These are phyloP conservation scores for Choristoneura rosaceana DNA, from an alignment of 2,888 invertebrate species.

Conservation along the genomic window DNA sequence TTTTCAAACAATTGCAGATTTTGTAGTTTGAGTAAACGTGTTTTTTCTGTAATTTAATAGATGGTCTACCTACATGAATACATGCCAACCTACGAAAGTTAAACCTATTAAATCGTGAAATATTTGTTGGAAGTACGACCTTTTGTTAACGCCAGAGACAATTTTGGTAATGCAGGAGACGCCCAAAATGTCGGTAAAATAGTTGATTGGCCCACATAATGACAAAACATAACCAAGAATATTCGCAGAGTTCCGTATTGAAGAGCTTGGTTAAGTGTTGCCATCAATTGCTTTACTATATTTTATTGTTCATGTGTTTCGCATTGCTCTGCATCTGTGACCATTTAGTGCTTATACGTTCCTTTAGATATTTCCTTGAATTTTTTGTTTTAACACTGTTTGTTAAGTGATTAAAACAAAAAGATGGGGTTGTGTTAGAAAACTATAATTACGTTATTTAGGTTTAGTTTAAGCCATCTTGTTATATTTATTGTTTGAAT, in stretches of 20 bases:
- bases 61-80: too few relatives aligned
- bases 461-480: slow-evolving; percentile 8
- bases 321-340: slow-evolving; percentile 3
- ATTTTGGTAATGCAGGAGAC: too few relatives aligned
- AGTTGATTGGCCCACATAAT: too few relatives aligned
- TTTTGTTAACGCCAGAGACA: too few relatives aligned
- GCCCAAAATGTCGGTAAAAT: too few relatives aligned
- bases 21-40: too few relatives aligned
- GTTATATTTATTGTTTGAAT: slow-evolving; percentile 19
- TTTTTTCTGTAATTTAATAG: too few relatives aligned
- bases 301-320: slow-evolving; percentile 5
- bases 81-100: too few relatives aligned
- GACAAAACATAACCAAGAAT: too few relatives aligned
- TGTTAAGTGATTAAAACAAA: slow-evolving; percentile 12
- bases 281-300: not conserved
- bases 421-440: not conserved
- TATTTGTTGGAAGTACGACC: too few relatives aligned
- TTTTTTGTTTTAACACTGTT: slow-evolving; percentile 22
- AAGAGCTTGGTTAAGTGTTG: not conserved
- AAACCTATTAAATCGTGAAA: too few relatives aligned
- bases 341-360: slow-evolving; percentile 33
- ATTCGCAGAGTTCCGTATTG: not conserved
- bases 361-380: slow-evolving; percentile 17
- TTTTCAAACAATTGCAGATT: too few relatives aligned
- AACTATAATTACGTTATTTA: not conserved